A percentile compares a stretch with the other conserved stretches of the same genome.
These are phyloP conservation scores for Macrotis lagotis DNA, from an alignment of 2,113 vertebrate genomes.

Conservation along the genomic window DNA sequence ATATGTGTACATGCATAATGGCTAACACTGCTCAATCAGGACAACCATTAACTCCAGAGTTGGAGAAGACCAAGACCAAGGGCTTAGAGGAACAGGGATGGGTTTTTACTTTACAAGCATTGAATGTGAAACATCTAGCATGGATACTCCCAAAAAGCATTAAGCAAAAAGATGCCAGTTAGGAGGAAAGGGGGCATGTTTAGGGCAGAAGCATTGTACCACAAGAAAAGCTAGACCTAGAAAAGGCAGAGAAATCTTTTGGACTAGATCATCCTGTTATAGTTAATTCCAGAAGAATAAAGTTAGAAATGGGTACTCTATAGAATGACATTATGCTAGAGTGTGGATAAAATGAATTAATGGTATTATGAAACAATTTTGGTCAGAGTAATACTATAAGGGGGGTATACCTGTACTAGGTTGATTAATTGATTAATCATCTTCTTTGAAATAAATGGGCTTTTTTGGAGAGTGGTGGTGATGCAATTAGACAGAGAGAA, in stretches of 20 bases:
- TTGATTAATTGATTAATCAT: neutral
- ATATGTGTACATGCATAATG: neutral
- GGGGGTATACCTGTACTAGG: no score
- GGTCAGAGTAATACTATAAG: neutral
- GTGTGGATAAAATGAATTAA: neutral
- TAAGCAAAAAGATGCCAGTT: neutral
- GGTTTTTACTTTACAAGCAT: neutral
- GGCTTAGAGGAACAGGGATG: neutral
- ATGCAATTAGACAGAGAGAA: neutral
- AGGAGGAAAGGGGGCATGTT: neutral
- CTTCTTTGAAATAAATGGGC: neutral
- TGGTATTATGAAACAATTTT: neutral
- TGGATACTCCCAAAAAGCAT: neutral
- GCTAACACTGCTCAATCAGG: neutral
- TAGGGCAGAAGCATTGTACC: neutral
- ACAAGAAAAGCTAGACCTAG: neutral
- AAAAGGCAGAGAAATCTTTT: neutral
- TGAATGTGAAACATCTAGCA: neutral
- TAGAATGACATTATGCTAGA: neutral
- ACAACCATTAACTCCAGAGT: neutral
- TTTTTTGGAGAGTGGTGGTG: neutral
- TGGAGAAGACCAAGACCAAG: neutral
- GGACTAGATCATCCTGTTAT: neutral
- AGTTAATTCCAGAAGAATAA: no score
- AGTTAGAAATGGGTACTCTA: neutral